A percentile compares a stretch with the other conserved stretches of the same genome.
Evolutionary conservation across 2,888 invertebrate species (phyloP).

Genomic region (Corbicula japonica): DNA sequence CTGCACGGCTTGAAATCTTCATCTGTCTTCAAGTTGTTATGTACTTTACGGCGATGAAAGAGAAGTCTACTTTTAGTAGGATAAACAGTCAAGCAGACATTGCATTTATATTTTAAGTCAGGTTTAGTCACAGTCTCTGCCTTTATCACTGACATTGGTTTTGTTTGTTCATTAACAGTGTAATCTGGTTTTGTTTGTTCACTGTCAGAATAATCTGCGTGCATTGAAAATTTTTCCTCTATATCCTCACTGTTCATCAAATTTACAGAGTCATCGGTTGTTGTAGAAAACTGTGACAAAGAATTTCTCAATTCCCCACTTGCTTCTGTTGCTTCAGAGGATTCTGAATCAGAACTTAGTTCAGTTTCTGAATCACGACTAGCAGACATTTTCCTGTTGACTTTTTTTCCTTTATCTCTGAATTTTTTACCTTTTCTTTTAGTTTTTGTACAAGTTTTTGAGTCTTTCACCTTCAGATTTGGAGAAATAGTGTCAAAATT

Average conservation of each 20-base stretch:
- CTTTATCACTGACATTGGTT: too few species aligned
- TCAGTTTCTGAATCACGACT: conserved; percentile 6
- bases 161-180: too few species aligned
- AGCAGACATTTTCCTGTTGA: background rate
- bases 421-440: background rate
- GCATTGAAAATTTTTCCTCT: too few species aligned
- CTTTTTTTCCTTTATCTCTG: background rate
- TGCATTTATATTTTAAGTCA: too few species aligned
- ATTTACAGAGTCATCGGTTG: too few species aligned
- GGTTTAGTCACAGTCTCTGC: too few species aligned
- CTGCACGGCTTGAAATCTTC: conserved; percentile 20
- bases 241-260: too few species aligned
- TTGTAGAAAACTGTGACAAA: too few species aligned
- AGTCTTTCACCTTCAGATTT: background rate
- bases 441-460: background rate
- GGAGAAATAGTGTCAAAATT: background rate
- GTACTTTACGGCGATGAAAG: conserved; percentile 13
- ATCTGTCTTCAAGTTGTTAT: conserved; percentile 7
- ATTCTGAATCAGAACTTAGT: conserved; percentile 1
- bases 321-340: too few species aligned
- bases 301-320: too few species aligned
- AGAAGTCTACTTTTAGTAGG: background rate
- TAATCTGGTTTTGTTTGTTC: too few species aligned
- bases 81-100: background rate
- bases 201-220: too few species aligned